Conservation (phyloP, 2,113 vertebrate genomes). For the Hucho hucho region DNA sequence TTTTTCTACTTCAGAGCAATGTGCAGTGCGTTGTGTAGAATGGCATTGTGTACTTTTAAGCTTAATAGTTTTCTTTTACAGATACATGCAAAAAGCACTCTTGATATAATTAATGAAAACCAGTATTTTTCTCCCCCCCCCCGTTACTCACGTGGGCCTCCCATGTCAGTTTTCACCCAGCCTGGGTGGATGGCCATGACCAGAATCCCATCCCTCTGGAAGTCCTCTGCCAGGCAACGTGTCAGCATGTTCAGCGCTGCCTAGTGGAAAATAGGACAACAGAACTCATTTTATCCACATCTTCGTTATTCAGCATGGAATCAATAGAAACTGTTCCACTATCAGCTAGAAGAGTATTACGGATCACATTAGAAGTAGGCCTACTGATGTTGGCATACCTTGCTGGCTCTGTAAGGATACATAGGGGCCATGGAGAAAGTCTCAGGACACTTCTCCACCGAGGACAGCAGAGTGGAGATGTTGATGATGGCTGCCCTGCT, state of each 20-base stretch:
- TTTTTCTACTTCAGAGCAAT: no score
- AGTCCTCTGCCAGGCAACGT: slow-evolving; percentile 55
- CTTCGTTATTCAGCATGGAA: no score
- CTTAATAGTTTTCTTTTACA: no score
- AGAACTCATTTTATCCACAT: slow-evolving; percentile 41
- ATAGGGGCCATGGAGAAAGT: slow-evolving; percentile 28
- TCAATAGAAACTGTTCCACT: no score
- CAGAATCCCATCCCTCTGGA: slow-evolving; percentile 42
- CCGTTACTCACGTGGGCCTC: slow-evolving; percentile 49
- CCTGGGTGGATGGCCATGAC: slow-evolving; percentile 68
- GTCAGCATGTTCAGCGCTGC: slow-evolving; percentile 66
- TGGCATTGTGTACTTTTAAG: no score
- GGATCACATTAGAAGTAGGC: background rate
- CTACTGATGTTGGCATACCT: slow-evolving; percentile 42
- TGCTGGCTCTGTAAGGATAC: slow-evolving; percentile 64
- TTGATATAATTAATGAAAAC: no score
- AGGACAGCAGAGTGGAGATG: slow-evolving; percentile 48
- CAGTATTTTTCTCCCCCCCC: background rate
- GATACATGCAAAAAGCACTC: no score
- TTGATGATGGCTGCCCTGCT: slow-evolving; percentile 56
- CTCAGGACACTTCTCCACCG: slow-evolving; percentile 35
- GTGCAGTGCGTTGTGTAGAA: no score
- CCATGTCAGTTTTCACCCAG: slow-evolving; percentile 75
- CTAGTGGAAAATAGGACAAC: slow-evolving; percentile 18
- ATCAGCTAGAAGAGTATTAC: no score